Evolutionary conservation across 2,888 invertebrate species (phyloP), one percentile per base, ranked within the genome.

Genomic region (Drosophila siamana): DNA sequence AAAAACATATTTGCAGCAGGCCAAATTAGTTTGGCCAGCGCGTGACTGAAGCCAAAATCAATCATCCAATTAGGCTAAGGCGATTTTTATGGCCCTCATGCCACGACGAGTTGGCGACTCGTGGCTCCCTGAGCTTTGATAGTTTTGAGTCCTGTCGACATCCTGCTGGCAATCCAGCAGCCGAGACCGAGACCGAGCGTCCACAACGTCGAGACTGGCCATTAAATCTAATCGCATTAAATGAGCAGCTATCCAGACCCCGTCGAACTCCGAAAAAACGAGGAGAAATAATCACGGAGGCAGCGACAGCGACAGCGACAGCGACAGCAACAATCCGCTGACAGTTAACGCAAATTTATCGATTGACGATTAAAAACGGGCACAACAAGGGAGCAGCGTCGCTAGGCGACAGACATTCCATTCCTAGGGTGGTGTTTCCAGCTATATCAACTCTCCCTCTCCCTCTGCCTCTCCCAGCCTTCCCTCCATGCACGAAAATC

Each of bases 221-320:
- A 89, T 90, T 88, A 89, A 88, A 86, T 78, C 88, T 89, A 89
- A 89, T 88, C 90, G 90, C 89, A 88, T 89, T 89, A 90, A 86
- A 86, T 81, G 86, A 77, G 70, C 63, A 59, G 75, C 73, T 67
- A 72, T 63, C 36, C 46, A 36, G 43, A 24, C 52, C 28, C 30
- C 16, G 36, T 28, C 38, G 16, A 41, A 11, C 41, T 22, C 8
- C 24, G 47, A 64, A 74, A 72, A 72, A 55, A 54, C 24, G 36
- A 67, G 73, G 41, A 16, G 57, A 59, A 62, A 68, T 59, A 41
- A 55, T 50, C 60, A 48, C 47, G 59, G 19, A 43, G 47, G 36
- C 46, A 51, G 54, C 50, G 56, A 47, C 56, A 54, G 54, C 50
- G 56, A 47, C 56, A 54, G 62, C 75, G 62, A 71, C 65, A 41